Evolutionary conservation across 2,113 vertebrate species (phyloP).

Genomic region (Dendrocopos noguchii): DNA sequence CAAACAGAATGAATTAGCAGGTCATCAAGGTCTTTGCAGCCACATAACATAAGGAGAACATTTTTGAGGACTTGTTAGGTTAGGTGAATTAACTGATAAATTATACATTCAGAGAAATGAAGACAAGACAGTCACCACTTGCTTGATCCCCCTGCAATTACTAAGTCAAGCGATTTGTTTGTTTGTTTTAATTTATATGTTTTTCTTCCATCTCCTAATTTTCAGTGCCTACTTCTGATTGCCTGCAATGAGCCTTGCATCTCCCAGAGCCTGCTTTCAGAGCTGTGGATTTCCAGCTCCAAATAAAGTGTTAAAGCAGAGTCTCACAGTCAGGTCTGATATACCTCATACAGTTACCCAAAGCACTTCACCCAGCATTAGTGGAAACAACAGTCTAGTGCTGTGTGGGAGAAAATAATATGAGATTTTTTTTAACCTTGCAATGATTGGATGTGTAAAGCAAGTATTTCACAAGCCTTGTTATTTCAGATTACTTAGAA

Average conservation of each 20-base stretch:
- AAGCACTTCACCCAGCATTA: rapidly evolving
- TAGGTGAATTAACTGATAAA: constrained; percentile 17
- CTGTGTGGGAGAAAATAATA: neutral
- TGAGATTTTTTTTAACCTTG: neutral
- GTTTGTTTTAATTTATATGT: neutral
- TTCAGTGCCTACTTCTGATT: neutral
- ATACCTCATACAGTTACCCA: neutral
- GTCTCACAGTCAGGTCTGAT: neutral
- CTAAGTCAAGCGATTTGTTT: neutral
- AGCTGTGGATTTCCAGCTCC: neutral
- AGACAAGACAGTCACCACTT: neutral
- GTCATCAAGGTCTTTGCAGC: constrained; percentile 63
- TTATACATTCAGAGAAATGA: neutral
- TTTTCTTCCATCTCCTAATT: neutral
- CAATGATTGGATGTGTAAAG: neutral
- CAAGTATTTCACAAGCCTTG: neutral
- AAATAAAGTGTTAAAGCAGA: neutral
- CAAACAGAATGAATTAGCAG: constrained; percentile 67
- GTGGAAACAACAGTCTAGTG: neutral
- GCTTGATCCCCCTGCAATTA: neutral
- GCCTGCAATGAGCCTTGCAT: neutral
- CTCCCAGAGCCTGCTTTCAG: neutral
- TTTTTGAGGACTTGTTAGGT: neutral
- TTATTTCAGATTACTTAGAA: neutral
- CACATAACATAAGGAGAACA: constrained; percentile 44